Evolutionary conservation across 53 echinoderm and acorn worm genomes (phyloP).

Genomic region (Paracentrotus lividus): DNA sequence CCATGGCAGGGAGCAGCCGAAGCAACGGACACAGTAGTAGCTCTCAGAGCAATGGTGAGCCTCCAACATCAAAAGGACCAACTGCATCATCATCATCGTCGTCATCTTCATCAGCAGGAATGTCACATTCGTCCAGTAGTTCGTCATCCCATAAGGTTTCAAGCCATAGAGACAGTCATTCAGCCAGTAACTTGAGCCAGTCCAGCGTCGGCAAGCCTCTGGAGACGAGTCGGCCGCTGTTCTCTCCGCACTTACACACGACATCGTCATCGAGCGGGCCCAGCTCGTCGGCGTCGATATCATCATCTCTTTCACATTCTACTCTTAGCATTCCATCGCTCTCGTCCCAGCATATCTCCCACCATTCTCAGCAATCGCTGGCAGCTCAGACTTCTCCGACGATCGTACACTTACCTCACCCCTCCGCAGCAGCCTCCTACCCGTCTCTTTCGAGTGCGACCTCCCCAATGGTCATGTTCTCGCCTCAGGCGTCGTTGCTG

Average conservation of each 20-base stretch:
- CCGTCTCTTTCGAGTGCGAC: slow-evolving; percentile 77
- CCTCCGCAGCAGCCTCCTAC: slow-evolving; percentile 82
- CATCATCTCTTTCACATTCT: slow-evolving; percentile 57
- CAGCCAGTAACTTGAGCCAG: slow-evolving; percentile 24
- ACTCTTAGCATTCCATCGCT: slow-evolving; percentile 71
- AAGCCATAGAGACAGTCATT: slow-evolving; percentile 63
- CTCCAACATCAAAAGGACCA: slow-evolving; percentile 64
- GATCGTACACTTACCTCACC: slow-evolving; percentile 91
- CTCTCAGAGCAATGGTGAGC: slow-evolving; percentile 74
- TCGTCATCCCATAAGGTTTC: slow-evolving; percentile 27
- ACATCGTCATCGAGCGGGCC: slow-evolving; percentile 54
- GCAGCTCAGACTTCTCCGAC: slow-evolving; percentile 85
- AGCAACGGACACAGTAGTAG: slow-evolving; percentile 63
- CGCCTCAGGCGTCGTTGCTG: slow-evolving; percentile 85
- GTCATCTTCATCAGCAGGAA: slow-evolving; percentile 12
- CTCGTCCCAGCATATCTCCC: slow-evolving; percentile 61
- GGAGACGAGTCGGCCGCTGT: slow-evolving; percentile 49
- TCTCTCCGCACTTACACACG: slow-evolving; percentile 67
- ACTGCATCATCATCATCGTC: slow-evolving; percentile 69
- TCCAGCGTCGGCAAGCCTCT: background rate
- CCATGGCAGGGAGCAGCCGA: slow-evolving; percentile 60
- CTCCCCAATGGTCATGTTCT: slow-evolving; percentile 89
- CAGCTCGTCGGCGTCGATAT: slow-evolving; percentile 62
- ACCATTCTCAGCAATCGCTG: slow-evolving; percentile 68
- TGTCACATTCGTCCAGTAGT: slow-evolving; percentile 43